Evolutionary conservation across 2,113 vertebrate genomes (phyloP).

Genomic region (Ellobius talpinus): DNA sequence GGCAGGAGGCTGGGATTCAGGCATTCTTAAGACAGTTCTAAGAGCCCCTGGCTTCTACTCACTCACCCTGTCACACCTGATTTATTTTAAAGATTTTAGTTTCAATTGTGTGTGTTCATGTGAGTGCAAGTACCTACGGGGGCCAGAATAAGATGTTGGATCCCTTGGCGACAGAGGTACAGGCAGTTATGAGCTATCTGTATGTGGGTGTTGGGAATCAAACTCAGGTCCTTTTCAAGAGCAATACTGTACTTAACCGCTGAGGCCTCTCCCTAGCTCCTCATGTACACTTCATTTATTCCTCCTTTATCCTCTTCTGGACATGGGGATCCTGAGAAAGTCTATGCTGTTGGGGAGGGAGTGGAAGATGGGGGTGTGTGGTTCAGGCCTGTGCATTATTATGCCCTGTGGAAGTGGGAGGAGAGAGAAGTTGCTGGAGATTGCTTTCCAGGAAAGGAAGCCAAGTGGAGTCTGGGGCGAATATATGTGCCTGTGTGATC

Average conservation of each 20-base stretch:
- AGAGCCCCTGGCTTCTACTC: background rate
- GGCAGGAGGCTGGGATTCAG: background rate
- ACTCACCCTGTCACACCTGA: background rate
- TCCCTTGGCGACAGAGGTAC: background rate
- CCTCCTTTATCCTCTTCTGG: accelerated
- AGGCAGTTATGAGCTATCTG: background rate
- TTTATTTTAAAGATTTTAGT: background rate
- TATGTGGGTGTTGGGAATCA: background rate
- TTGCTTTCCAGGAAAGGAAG: background rate
- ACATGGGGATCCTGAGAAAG: background rate
- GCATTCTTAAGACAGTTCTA: background rate
- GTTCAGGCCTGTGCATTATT: background rate
- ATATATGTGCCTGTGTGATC: background rate
- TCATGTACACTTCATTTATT: accelerated
- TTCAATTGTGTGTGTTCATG: background rate
- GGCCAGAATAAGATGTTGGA: background rate
- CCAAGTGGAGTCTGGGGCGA: background rate
- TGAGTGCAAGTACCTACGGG: background rate
- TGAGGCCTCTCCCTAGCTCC: background rate
- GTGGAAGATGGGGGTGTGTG: accelerated
- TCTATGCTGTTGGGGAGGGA: accelerated
- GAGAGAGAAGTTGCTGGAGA: background rate
- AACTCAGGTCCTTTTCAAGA: background rate
- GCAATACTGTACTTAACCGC: background rate
- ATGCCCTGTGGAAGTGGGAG: background rate